Conservation (phyloP, 2,797 vertebrate species). For the Ceryle rudis region DNA sequence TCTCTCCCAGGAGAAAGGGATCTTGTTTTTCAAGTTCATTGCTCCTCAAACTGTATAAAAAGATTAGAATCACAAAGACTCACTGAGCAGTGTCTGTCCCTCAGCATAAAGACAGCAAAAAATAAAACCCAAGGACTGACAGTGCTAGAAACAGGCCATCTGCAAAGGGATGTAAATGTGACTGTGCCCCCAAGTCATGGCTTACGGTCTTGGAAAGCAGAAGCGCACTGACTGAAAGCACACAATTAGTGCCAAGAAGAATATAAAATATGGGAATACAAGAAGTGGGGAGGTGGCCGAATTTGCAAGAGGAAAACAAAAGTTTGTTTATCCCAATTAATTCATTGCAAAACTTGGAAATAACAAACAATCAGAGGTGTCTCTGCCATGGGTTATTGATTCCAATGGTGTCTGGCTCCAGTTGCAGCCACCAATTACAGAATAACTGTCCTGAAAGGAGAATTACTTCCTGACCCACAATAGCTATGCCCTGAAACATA, state of each 20-base stretch:
- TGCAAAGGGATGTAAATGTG: conserved; percentile 69
- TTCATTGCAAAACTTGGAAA: conserved; percentile 35
- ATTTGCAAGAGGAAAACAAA: conserved; percentile 32
- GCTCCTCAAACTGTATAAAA: conserved; percentile 65
- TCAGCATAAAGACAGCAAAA: conserved; percentile 75
- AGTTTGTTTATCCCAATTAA: conserved; percentile 42
- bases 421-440: background rate
- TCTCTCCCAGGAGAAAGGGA: conserved; percentile 63
- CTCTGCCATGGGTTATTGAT: conserved; percentile 1
- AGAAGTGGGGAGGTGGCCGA: conserved; percentile 14
- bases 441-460: background rate
- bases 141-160: conserved; percentile 69
- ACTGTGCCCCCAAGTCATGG: conserved; percentile 42
- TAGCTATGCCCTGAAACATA: background rate
- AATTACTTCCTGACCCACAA: background rate
- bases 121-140: conserved; percentile 65
- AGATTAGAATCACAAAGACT: conserved; percentile 82
- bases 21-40: conserved; percentile 65
- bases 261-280: conserved; percentile 58
- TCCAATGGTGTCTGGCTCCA: background rate
- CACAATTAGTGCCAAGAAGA: conserved; percentile 32
- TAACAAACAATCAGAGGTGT: conserved; percentile 36
- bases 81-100: conserved; percentile 77
- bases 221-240: conserved; percentile 32
- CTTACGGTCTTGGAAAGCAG: conserved; percentile 31